Base-by-base conservation (phyloP, 2,797 vertebrate genomes). In the Tenualosa thibaudeaui region DNA sequence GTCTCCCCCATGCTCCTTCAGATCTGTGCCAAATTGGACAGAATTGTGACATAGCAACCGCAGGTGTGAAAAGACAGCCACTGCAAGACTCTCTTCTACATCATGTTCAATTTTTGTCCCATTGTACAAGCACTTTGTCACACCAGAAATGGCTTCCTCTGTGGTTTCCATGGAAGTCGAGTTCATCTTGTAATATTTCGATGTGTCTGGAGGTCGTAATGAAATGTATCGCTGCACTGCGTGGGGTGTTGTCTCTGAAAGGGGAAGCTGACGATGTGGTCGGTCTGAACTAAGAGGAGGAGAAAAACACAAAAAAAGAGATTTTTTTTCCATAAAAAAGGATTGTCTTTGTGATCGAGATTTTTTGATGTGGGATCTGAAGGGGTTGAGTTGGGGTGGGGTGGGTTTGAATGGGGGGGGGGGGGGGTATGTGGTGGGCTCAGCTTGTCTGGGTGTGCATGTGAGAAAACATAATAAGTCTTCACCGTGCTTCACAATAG, bases 71-170 rank as follows among this genome's bases (percentile, higher is more conserved):
- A 78, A 46, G 71, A n/a, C 17, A 9, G 19, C 71, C 71, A 78
- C 19, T 46, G 40, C 71, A 46, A 78, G 71, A 78, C 15, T 12
- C 54, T 78, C 71, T 78, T 40, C 71, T 40, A 78, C 71, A 43
- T 78, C 71, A 46, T 78, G 71, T 78, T 78, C 71, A 78, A 78
- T 78, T 46, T 78, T 15, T 78, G 71, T 17, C 6, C 15, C 17
- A 9, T 78, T 78, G 40, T 78, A 78, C 15, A 7, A 43, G 71
- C 71, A 78, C 71, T 40, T 78, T 78, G 8, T 43, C 40, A 43
- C 71, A 46, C 7, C 40, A 1, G 37, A 78, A 43, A 22, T 22
- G 40, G 37, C 1, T 22, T 78, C 17, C 17, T 78, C 71, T 78
- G 71, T 46, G 71, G 17, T 8, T 19, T 19, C 37, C 37, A 13